Evolutionary conservation across 2,113 vertebrate genomes (phyloP).

Genomic region (Entomyzon cyanotis): DNA sequence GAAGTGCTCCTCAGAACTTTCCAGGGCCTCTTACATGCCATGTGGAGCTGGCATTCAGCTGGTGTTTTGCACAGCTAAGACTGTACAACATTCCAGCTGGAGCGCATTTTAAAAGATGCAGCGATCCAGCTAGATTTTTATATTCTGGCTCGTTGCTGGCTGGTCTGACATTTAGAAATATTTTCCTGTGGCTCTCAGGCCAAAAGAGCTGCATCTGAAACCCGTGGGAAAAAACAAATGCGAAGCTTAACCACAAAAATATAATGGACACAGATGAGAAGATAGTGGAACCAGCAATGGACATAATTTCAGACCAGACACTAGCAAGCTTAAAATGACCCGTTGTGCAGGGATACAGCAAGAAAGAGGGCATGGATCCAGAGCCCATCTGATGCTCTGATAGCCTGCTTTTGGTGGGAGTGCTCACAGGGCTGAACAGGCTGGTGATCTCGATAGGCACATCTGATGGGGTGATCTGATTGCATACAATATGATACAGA

Average conservation of each 20-base stretch:
- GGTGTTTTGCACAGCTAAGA: not conserved
- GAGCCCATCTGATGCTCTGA: not conserved
- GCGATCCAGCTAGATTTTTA: slow-evolving; percentile 11
- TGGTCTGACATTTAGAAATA: slow-evolving; percentile 13
- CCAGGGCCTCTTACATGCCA: not conserved
- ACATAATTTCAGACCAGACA: not conserved
- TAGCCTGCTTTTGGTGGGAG: not conserved
- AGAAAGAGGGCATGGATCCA: not conserved
- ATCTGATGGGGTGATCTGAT: not conserved
- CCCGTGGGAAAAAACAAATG: not conserved
- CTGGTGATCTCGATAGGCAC: not conserved
- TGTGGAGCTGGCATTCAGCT: not conserved
- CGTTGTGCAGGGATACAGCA: not conserved
- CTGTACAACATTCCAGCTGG: not conserved
- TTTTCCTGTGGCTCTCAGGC: not conserved
- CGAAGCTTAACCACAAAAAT: not conserved
- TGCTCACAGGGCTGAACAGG: not conserved
- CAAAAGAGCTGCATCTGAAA: not conserved
- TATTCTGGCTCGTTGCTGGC: not conserved
- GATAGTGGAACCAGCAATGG: not conserved
- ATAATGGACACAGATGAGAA: not conserved
- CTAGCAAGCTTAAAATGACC: not conserved
- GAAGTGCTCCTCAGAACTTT: not conserved
- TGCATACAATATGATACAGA: not conserved
- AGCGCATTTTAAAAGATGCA: not conserved